Base-by-base conservation (phyloP, 2,113 vertebrate genomes). In the Emydocephalus ijimae region DNA sequence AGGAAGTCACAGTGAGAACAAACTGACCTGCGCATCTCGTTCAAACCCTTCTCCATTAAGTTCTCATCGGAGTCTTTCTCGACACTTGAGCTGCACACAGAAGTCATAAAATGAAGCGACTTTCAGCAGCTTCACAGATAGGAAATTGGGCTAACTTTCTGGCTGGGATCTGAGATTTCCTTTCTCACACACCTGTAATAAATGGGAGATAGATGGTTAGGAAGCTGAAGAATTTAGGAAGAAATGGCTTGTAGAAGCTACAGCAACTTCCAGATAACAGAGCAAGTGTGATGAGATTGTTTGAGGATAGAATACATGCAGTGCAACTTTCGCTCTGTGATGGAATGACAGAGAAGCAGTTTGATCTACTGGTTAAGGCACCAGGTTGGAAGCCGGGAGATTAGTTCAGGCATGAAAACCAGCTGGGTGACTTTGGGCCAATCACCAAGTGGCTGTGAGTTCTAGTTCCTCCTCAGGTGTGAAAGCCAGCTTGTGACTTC, bases 1-100 rank as follows among this genome's bases (percentile, higher is more conserved):
- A 59, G 26, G 89, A 92, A 74, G 43, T 52, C 59, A 39, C 93
- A 95, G 95, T 69, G 92, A n/a, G 94, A 91, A 92, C 91, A 90
- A 81, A 20, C 74, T 21, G 18, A 81, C 0, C 0, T 6, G 45
- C 1, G 43, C 1, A 20, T 3, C 10, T 18, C 4, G 0, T 7
- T 2, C 48, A 2, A 9, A 2, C 11, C 9, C 18, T 2, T 64
- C 14, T 1, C 39, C 26, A 56, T 39, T 64, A 23, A 9, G 52
- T 92, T 93, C 43, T 50, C 29, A 3, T 59, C 54, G 1, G 29
- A 12, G 20, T 85, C 21, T 29, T 57, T 85, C 52, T 61, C 26
- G 15, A 14, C 9, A 3, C 34, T 39, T 39, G n/a, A 34, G n/a
- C n/a, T 39, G 12, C n/a, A 34, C 11, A 4, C 0, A 4, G 61